Evolutionary conservation across 2,888 invertebrate species (phyloP).

Genomic region (Erannis defoliaria): DNA sequence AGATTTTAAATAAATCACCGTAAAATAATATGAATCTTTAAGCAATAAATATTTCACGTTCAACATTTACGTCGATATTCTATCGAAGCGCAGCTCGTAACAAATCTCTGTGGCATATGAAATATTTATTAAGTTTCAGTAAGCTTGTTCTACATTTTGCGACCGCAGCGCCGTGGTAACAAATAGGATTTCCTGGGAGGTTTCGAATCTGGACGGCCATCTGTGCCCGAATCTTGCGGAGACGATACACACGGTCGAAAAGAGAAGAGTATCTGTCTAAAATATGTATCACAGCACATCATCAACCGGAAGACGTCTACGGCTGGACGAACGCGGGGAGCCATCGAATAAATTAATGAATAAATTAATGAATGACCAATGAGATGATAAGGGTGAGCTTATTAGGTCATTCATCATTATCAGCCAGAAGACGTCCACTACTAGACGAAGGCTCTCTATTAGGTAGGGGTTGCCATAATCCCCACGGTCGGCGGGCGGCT

Average conservation of each 20-base stretch:
- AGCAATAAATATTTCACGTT: constrained; percentile 22
- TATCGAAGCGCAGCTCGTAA: constrained; percentile 24
- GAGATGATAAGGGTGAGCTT: too few relatives aligned
- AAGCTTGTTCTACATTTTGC: constrained; percentile 67
- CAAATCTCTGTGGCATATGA: constrained; percentile 54
- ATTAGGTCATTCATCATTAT: too few relatives aligned
- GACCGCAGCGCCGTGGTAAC: constrained; percentile 66
- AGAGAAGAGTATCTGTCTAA: constrained; percentile 11
- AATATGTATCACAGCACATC: not conserved
- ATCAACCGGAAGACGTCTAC: too few relatives aligned
- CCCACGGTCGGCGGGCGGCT: too few relatives aligned
- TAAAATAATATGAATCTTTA: not conserved
- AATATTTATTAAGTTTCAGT: constrained; percentile 63
- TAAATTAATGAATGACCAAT: too few relatives aligned
- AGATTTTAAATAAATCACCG: not conserved
- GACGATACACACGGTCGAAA: constrained; percentile 58
- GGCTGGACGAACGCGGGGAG: too few relatives aligned
- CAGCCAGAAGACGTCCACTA: too few relatives aligned
- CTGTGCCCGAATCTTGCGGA: constrained; percentile 73
- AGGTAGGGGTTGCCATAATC: too few relatives aligned
- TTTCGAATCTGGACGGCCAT: constrained; percentile 78
- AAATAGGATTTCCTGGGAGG: constrained; percentile 78
- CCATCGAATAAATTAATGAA: too few relatives aligned
- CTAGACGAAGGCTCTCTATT: too few relatives aligned
- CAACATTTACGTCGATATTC: constrained; percentile 18